Conservation (phyloP, 2,888 invertebrate genomes). For the Acanthococcus lagerstroemiae region DNA sequence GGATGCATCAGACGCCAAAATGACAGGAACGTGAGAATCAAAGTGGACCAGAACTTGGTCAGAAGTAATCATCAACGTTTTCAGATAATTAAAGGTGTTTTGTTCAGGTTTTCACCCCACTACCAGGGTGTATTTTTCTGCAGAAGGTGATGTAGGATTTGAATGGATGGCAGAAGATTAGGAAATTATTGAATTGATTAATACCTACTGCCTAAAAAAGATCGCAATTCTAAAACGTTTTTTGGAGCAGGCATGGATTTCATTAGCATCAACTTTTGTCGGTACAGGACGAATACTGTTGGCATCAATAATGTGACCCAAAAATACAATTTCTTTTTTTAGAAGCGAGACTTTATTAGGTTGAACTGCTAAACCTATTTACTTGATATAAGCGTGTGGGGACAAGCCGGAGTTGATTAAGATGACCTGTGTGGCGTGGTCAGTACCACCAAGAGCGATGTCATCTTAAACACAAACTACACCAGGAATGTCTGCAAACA, state of each 20-base stretch:
- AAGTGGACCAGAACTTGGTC: constrained; percentile 3
- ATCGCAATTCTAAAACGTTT: neutral
- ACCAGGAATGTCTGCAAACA: constrained; percentile 37
- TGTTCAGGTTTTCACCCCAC: constrained; percentile 5
- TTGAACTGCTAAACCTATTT: neutral
- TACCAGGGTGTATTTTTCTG: neutral
- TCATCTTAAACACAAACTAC: constrained; percentile 39
- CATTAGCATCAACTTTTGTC: neutral
- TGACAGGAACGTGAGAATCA: neutral
- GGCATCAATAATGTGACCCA: constrained; percentile 3
- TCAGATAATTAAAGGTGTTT: constrained; percentile 3
- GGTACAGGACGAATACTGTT: constrained; percentile 1
- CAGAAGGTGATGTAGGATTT: neutral
- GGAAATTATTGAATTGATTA: constrained; percentile 4
- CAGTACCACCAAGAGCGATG: constrained; percentile 26
- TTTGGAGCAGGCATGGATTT: neutral
- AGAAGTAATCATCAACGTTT: neutral
- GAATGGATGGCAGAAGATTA: neutral
- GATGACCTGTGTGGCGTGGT: neutral
- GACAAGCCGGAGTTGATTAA: neutral
- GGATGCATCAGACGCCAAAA: constrained; percentile 3
- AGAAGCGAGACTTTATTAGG: neutral
- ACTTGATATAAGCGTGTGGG: neutral
- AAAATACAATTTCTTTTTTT: constrained; percentile 1
- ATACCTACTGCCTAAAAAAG: neutral